These are phyloP conservation scores for Peromyscus nudipes DNA, from an alignment of 2,797 vertebrate species.

Conservation along the genomic window DNA sequence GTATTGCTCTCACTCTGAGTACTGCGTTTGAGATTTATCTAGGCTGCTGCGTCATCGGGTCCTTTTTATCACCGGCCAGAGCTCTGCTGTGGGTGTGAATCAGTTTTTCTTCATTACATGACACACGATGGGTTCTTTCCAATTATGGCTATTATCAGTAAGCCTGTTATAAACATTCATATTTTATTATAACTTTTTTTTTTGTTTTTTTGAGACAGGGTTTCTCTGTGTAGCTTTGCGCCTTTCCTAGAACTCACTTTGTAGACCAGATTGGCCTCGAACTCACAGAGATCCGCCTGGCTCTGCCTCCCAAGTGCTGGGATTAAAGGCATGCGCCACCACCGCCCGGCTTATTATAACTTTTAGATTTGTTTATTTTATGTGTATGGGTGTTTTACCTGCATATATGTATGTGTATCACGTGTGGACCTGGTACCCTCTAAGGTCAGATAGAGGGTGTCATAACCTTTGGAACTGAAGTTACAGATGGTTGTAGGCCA, in stretches of 20 bases:
- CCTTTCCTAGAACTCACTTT: too few species aligned
- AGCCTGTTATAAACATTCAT: background rate
- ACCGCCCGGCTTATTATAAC: background rate
- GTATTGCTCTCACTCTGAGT: background rate
- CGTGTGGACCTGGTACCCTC: background rate
- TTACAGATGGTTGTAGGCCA: background rate
- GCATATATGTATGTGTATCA: background rate
- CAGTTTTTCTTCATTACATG: background rate
- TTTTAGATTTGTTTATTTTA: background rate
- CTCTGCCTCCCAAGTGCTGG: too few species aligned
- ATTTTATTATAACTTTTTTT: background rate
- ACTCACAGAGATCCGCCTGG: too few species aligned
- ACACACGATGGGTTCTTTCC: background rate
- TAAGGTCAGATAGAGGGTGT: background rate
- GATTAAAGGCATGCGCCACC: too few species aligned
- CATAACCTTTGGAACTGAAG: background rate
- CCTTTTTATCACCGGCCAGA: background rate
- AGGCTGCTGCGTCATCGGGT: background rate
- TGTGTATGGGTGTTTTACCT: background rate
- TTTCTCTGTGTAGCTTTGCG: too few species aligned
- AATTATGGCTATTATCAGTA: background rate
- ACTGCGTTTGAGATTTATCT: background rate
- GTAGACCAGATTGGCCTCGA: too few species aligned
- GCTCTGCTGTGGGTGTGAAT: background rate
- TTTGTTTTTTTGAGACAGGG: too few species aligned